These are phyloP conservation scores for Drosophila formosana DNA, from an alignment of 2,888 invertebrate species.

Conservation along the genomic window DNA sequence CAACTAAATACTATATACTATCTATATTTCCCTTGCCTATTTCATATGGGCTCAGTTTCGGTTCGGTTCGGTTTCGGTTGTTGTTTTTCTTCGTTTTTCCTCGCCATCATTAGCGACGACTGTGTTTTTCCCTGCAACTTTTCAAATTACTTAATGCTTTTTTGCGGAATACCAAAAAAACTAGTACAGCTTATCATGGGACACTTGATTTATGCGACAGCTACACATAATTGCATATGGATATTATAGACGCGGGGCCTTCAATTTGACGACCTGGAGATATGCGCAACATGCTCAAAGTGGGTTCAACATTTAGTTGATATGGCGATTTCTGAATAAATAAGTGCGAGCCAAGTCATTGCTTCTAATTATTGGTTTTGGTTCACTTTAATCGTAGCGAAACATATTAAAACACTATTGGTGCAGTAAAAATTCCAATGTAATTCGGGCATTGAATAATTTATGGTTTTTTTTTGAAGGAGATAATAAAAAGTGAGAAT, in stretches of 20 bases:
- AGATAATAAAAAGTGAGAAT: background rate
- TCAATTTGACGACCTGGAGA: constrained; percentile 9
- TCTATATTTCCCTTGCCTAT: constrained; percentile 17
- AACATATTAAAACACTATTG: background rate
- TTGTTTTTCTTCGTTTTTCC: constrained; percentile 6
- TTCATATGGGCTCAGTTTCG: constrained; percentile 10
- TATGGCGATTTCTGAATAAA: background rate
- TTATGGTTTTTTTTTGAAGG: background rate
- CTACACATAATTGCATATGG: constrained; percentile 46
- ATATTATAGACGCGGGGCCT: constrained; percentile 16
- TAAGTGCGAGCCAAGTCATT: background rate
- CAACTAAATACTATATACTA: constrained; percentile 29
- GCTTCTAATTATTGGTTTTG: background rate
- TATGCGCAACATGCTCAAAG: constrained; percentile 4
- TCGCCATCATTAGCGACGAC: constrained; percentile 57
- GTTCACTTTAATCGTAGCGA: background rate
- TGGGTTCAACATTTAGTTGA: constrained; percentile 1
- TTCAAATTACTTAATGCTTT: constrained; percentile 45
- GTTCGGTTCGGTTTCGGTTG: constrained; percentile 8
- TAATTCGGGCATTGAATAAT: background rate
- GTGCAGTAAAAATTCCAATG: background rate
- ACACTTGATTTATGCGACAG: constrained; percentile 72
- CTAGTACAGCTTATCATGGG: constrained; percentile 65
- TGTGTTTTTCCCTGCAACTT: constrained; percentile 35
- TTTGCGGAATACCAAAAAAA: constrained; percentile 29